phyloP scores from a whole-genome alignment of 2,888 invertebrate genomes.

The Athalia circularis region DNA sequence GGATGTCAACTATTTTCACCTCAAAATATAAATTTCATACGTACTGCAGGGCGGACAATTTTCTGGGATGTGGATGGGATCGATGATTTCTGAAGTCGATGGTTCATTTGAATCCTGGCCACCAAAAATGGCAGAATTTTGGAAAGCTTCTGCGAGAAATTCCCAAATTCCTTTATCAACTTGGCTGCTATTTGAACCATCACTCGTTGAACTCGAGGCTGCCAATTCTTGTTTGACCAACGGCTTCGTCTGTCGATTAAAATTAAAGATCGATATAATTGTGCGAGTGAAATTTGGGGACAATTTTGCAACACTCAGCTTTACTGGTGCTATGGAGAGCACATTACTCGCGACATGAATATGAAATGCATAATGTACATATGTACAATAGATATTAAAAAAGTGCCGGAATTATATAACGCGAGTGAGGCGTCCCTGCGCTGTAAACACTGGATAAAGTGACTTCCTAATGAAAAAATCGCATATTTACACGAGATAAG shows the following conservation, averaged over 20 bases:
- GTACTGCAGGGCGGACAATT: conserved; percentile 77
- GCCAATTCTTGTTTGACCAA: neutral
- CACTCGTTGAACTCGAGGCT: neutral
- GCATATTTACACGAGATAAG: too few species aligned
- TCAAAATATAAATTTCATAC: conserved; percentile 58
- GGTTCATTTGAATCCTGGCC: conserved; percentile 63
- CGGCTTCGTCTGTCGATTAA: neutral
- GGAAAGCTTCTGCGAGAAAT: conserved; percentile 73
- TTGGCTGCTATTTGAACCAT: neutral
- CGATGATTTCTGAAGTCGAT: conserved; percentile 59
- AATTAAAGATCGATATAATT: neutral
- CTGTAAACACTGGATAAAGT: too few species aligned
- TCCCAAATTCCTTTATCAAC: conserved; percentile 68
- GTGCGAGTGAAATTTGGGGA: too few species aligned
- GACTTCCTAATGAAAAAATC: too few species aligned
- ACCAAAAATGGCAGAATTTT: neutral
- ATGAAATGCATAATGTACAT: too few species aligned
- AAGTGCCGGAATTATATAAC: too few species aligned
- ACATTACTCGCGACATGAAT: too few species aligned
- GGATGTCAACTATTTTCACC: too few species aligned
- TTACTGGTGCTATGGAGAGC: neutral
- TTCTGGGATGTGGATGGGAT: conserved; percentile 67
- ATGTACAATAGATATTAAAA: too few species aligned
- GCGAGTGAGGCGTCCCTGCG: too few species aligned
- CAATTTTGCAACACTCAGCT: neutral